Evolutionary conservation across 1,140 invertebrate species (phyloP).

Genomic region (Chymomyza costata): DNA sequence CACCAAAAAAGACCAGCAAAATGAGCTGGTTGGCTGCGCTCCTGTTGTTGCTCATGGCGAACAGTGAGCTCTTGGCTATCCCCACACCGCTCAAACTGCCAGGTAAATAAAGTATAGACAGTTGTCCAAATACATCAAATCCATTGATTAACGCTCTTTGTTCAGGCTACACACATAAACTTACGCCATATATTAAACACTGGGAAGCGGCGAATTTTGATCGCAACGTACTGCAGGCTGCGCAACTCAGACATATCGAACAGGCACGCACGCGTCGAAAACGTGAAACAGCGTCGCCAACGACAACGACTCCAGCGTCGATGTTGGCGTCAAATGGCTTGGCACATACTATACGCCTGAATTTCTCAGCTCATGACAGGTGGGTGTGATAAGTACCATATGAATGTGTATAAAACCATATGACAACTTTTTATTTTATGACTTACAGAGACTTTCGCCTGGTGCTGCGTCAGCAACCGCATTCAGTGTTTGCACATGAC

Average conservation of each 20-base stretch:
- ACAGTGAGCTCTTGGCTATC: constrained; percentile 59
- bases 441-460: constrained; percentile 86
- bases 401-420: no score
- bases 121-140: background rate
- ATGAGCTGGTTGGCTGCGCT: constrained; percentile 68
- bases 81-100: constrained; percentile 69
- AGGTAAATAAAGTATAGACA: constrained; percentile 60
- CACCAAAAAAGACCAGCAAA: constrained; percentile 22
- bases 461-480: constrained; percentile 82
- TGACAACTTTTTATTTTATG: no score
- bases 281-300: constrained; percentile 57
- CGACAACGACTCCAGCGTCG: constrained; percentile 29
- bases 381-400: constrained; percentile 33
- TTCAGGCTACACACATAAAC: constrained; percentile 66
- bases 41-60: constrained; percentile 57
- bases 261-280: constrained; percentile 66
- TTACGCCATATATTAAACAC: constrained; percentile 71
- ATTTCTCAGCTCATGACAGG: constrained; percentile 75
- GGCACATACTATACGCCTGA: constrained; percentile 70
- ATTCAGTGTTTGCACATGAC: constrained; percentile 85
- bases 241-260: constrained; percentile 68
- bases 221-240: constrained; percentile 57
- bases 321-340: no score
- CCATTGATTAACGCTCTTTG: background rate
- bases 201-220: constrained; percentile 74